These are phyloP conservation scores for Cercopithecus mona DNA, from an alignment of 2,113 vertebrate species.

Conservation along the genomic window DNA sequence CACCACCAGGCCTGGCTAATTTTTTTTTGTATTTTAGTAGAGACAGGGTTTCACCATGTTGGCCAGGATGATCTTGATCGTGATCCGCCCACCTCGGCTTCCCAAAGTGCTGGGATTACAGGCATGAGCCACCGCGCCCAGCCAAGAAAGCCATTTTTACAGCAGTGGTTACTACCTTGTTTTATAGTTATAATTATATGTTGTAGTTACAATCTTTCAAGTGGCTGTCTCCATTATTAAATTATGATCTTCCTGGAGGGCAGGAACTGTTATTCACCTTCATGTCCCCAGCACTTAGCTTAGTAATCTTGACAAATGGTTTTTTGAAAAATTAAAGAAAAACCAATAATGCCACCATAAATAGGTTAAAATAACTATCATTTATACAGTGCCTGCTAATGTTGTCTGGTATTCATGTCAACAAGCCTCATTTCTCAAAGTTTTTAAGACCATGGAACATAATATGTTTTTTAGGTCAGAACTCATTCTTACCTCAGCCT, in stretches of 20 bases:
- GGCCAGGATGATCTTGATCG: no score
- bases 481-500: not conserved
- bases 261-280: not conserved
- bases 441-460: not conserved
- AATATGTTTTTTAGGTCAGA: not conserved
- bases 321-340: slow-evolving; percentile 11
- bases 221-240: not conserved
- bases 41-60: no score
- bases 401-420: not conserved
- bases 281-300: not conserved
- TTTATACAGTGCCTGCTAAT: slow-evolving; percentile 1
- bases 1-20: no score
- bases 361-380: not conserved
- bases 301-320: not conserved
- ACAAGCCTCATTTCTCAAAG: not conserved
- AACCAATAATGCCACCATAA: not conserved
- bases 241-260: not conserved
- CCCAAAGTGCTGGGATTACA: no score
- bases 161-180: not conserved
- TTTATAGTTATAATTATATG: not conserved
- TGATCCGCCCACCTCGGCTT: no score
- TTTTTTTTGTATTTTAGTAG: no score
- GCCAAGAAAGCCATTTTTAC: not conserved
- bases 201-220: slow-evolving; percentile 15
- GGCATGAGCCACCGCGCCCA: rapidly evolving